Evolutionary conservation across 2,113 vertebrate genomes (phyloP).

Genomic region (Crotalus tigris): DNA sequence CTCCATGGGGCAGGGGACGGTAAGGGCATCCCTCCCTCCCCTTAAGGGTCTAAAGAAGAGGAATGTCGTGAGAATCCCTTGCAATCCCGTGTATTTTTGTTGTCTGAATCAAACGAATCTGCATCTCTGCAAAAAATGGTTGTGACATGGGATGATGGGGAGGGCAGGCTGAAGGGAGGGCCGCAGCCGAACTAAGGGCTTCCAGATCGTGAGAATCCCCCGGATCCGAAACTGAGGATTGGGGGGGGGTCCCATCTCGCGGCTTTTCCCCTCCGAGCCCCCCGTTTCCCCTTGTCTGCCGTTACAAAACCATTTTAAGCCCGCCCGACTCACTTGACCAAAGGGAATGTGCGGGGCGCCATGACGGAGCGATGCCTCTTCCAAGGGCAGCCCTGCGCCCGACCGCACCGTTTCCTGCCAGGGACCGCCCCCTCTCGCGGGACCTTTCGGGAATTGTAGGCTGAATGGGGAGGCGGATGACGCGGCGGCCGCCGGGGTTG

Average conservation of each 20-base stretch:
- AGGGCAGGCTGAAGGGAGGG: too few relatives aligned
- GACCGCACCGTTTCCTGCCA: background rate
- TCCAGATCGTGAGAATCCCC: background rate
- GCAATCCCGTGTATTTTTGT: background rate
- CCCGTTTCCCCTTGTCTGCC: too few relatives aligned
- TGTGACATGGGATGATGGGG: too few relatives aligned
- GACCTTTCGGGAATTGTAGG: conserved; percentile 13
- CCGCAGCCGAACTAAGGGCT: too few relatives aligned
- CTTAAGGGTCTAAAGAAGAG: too few relatives aligned
- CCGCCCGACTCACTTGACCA: conserved; percentile 68
- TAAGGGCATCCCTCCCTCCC: too few relatives aligned
- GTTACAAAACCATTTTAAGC: background rate
- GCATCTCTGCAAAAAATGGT: background rate
- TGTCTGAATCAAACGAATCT: background rate
- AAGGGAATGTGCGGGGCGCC: conserved; percentile 71
- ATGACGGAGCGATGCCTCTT: conserved; percentile 47
- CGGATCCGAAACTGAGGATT: background rate
- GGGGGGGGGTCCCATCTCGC: too few relatives aligned
- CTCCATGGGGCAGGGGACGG: too few relatives aligned
- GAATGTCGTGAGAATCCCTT: background rate
- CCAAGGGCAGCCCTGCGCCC: conserved; percentile 15
- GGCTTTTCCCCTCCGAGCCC: background rate
- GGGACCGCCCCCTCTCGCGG: background rate
- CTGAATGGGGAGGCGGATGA: background rate
- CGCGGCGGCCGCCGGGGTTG: background rate